Conservation (phyloP, 1,140 invertebrate genomes). For the Polypedilum vanderplanki region DNA sequence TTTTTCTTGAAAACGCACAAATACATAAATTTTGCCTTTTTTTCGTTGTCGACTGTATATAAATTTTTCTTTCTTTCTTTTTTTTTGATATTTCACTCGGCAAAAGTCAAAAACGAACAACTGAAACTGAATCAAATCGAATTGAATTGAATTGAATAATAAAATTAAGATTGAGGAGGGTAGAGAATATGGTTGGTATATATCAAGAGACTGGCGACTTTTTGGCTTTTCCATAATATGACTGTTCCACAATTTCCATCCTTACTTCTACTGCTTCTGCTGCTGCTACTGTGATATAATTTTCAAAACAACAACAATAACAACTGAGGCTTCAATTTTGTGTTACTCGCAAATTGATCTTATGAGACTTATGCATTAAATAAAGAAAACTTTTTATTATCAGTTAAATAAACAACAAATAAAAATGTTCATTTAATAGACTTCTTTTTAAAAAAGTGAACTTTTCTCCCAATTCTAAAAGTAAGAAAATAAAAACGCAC, state of each 20-base stretch:
- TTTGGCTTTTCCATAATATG: not conserved
- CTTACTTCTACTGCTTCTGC: too few species aligned
- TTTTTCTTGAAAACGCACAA: conserved; percentile 11
- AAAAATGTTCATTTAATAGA: not conserved
- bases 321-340: too few species aligned
- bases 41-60: not conserved
- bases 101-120: not conserved
- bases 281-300: too few species aligned
- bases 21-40: conserved; percentile 3
- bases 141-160: conserved; percentile 6
- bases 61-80: not conserved
- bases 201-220: not conserved
- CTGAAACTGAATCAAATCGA: conserved; percentile 18
- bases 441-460: not conserved
- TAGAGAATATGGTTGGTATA: not conserved
- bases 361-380: too few species aligned
- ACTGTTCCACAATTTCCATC: too few species aligned
- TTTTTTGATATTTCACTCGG: not conserved
- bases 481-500: not conserved
- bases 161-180: conserved; percentile 12
- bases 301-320: too few species aligned
- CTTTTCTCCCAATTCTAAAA: not conserved
- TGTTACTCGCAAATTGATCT: too few species aligned
- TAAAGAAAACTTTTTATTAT: too few species aligned
- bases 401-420: not conserved